Base-by-base conservation (phyloP, 2,888 invertebrate species). In the Drosophila setosimentum region DNA sequence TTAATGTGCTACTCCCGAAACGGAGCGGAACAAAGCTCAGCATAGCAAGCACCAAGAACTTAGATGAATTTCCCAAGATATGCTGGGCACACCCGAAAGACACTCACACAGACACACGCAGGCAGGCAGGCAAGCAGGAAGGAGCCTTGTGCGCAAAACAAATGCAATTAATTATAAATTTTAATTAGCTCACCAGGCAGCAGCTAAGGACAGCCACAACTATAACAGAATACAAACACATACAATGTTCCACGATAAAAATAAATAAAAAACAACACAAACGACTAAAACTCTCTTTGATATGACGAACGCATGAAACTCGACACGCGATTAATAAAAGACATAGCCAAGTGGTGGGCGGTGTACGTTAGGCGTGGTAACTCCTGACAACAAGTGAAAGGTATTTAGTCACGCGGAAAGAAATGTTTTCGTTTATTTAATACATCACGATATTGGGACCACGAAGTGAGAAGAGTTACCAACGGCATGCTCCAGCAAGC, bases 131-230 rank as follows among this genome's bases (percentile, higher is more conserved):
- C 29, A 18, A 35, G 24, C 50, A 65, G 48, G 42, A 49, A 65
- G 74, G 68, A 73, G 73, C 71, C 73, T 81, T 87, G 83, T 76
- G 89, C 82, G 79, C 80, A 82, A 85, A 82, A 57, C 82, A 84
- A 89, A 87, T 85, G 85, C 85, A 90, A 90, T 86, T 86, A 90
- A 90, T 89, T 86, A 86, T 86, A 86, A 86, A 88, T 86, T 86
- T 86, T 86, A 86, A 86, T 86, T 86, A 86, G 89, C 85, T 89
- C 80, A 67, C 72, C 74, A 82, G 73, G 50, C 65, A 68, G 48
- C 63, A 58, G 40, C 68, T 68, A 35, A 59, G 45, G 37, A 40
- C 73, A 73, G 29, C 33, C 73, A 61, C 68, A 68, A 55, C 59
- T 60, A 51, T 13, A 58, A 30, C 57, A 69, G 58, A 54, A 79